Base-by-base conservation (phyloP, 2,113 vertebrate species). In the Vireo altiloquus region DNA sequence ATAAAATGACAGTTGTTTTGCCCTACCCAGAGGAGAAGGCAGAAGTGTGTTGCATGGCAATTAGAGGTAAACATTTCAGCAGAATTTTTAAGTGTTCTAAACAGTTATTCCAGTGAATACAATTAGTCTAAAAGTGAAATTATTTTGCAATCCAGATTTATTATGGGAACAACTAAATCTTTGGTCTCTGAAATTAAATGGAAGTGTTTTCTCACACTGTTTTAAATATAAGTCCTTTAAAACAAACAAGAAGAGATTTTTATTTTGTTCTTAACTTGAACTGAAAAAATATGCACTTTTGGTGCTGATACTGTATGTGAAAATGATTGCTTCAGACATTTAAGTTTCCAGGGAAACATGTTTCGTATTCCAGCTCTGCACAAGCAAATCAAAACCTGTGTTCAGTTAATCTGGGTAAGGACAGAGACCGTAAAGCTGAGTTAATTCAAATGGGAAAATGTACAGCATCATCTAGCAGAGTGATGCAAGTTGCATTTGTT, bases 301-400 rank as follows among this genome's bases (percentile, higher is more conserved):
- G 72, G 83, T 95, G 82, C 92, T 13, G 60, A 87, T 68, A 82
- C 42, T 97, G 69, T 96, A 87, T 83, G 61, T 91, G 80, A 87
- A 96, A 96, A 97, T 95, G 84, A 95, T 90, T 96, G 42, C 82
- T 95, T 88, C 82, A 96, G 77, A 81, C 86, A 83, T 96, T 86
- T 82, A 76, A 95, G 84, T 97, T 97, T 97, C 96, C 95, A 97
- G 93, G 95, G 94, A 97, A 98, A 97, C 93, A 94, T 69, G 53
- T 37, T 97, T 96, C 18, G 1, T 95, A 90, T 91, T 95, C 70
- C 77, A 89, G 44, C 59, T 52, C 22, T 68, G 68, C 84, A 91
- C 72, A 93, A 93, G 89, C 82, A 97, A 96, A 96, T 94, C 65
- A 90, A 96, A 96, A 94, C 46, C 75, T 90, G 24, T 90, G 61